Evolutionary conservation across 2,113 vertebrate species (phyloP).

Genomic region (Neofelis nebulosa): DNA sequence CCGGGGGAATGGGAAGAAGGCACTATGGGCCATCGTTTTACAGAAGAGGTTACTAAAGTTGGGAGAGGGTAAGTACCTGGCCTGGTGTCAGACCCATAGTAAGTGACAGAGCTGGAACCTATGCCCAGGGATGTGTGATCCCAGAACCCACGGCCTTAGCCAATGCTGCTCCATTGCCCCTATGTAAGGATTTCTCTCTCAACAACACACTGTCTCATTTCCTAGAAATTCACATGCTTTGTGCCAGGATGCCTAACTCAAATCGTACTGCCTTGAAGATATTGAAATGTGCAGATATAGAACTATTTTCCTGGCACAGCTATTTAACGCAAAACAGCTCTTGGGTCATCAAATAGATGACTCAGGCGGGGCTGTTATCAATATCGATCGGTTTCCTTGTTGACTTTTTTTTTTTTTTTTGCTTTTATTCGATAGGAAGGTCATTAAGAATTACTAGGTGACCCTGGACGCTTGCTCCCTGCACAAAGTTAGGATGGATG

Average conservation of each 20-base stretch:
- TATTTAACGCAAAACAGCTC: background rate
- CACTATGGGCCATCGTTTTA: background rate
- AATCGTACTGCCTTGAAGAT: constrained; percentile 57
- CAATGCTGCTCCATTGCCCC: background rate
- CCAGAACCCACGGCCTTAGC: background rate
- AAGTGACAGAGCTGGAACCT: background rate
- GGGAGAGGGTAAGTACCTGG: background rate
- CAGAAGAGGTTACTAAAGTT: too few species aligned
- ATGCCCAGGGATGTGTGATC: background rate
- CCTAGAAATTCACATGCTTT: background rate
- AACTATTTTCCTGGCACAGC: constrained; percentile 61
- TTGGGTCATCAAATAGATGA: constrained; percentile 1
- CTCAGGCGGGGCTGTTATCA: background rate
- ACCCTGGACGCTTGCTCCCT: background rate
- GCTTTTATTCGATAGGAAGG: background rate
- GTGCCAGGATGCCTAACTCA: background rate
- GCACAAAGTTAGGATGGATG: background rate
- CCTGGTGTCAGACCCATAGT: background rate
- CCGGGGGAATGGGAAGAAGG: background rate
- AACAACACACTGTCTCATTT: background rate
- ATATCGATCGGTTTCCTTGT: background rate
- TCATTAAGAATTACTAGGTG: background rate
- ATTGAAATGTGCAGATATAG: constrained; percentile 63
- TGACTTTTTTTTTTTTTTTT: background rate
- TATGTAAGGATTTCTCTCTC: background rate